Evolutionary conservation across 2,113 vertebrate genomes (phyloP), one percentile per base, ranked within the genome.

Genomic region (Brienomyrus longianalis): DNA sequence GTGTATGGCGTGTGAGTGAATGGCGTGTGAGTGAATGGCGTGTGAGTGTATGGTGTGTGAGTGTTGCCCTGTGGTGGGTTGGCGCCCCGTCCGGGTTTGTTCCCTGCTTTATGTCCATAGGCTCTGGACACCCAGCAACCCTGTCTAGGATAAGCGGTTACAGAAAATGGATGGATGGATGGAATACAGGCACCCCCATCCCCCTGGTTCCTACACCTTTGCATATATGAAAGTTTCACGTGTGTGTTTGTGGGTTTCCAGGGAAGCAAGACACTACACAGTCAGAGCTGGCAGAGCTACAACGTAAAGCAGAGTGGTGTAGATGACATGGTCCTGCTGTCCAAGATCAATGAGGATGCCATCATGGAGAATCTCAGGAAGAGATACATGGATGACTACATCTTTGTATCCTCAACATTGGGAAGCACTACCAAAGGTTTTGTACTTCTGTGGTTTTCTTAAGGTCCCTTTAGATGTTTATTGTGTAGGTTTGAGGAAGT

Each of bases 281-380:
- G 17, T 35, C 66, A 77, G 83, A 92, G 92, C 35, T 94, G 93
- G 93, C 93, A 94, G 92, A 90, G 91, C 9, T 93, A 94, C 86
- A 94, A 92, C 8, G 92, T 94, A n/a, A 92, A 90, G 88, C 92
- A 93, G 84, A 92, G 91, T 5, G 93, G 93, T 0, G 93, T 94
- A 91, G 93, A 94, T 13, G 93, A 94, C 59, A 94, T 94, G 93
- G 93, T 94, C 0, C 90, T 94, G 1, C 89, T 94, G 0, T 87
- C 92, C 85, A 94, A 94, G 88, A 92, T 94, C 91, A 92, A 9
- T 3, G 93, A 94, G n/a, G 92, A 93, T 0, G 93, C 93, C 89
- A 94, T 94, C 1, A 90, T 94, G 80, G 93, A 92, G n/a, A 94
- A 94, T 89, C 92, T 94, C 88, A 88, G 70, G 66, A 88, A 88